Percentiles rank a stretch among this genome's conserved stretches.
phyloP scores from a whole-genome alignment of 1,140 invertebrate species.

The Trachymyrmex cornetzi region DNA sequence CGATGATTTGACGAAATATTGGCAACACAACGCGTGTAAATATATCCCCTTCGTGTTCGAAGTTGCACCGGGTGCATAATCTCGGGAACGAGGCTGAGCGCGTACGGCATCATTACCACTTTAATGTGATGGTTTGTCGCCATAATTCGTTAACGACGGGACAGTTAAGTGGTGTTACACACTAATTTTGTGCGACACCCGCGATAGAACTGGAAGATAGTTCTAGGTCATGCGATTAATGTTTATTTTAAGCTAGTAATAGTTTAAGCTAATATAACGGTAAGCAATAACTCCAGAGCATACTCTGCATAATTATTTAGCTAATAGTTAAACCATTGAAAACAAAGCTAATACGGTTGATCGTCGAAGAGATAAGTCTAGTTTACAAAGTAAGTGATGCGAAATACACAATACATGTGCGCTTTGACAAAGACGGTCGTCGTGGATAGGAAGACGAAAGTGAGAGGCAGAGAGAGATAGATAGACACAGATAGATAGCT shows the following conservation, averaged over 20 bases:
- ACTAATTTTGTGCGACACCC: constrained; percentile 26
- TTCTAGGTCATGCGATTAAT: constrained; percentile 6
- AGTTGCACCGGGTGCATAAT: constrained; percentile 29
- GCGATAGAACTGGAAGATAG: constrained; percentile 31
- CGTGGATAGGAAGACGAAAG: constrained; percentile 49
- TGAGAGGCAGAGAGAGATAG: constrained; percentile 10
- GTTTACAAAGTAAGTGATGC: constrained; percentile 28
- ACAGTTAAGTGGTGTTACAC: constrained; percentile 32
- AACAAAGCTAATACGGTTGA: not conserved
- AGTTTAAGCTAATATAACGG: constrained; percentile 29
- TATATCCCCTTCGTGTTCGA: not conserved
- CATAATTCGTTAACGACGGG: constrained; percentile 53
- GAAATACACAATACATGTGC: not conserved
- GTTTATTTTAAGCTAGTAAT: constrained; percentile 32
- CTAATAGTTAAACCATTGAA: not conserved
- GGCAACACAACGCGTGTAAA: constrained; percentile 14
- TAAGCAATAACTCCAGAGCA: constrained; percentile 1
- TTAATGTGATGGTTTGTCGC: constrained; percentile 44
- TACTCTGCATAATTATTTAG: not conserved
- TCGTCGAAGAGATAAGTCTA: not conserved
- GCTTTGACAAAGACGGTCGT: constrained; percentile 18
- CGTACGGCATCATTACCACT: constrained; percentile 24
- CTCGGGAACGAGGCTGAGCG: constrained; percentile 28
- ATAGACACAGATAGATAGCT: too few relatives aligned
- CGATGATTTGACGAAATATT: constrained; percentile 42